phyloP scores from a whole-genome alignment of 2,113 vertebrate species.

The Eudyptes chrysolophus region DNA sequence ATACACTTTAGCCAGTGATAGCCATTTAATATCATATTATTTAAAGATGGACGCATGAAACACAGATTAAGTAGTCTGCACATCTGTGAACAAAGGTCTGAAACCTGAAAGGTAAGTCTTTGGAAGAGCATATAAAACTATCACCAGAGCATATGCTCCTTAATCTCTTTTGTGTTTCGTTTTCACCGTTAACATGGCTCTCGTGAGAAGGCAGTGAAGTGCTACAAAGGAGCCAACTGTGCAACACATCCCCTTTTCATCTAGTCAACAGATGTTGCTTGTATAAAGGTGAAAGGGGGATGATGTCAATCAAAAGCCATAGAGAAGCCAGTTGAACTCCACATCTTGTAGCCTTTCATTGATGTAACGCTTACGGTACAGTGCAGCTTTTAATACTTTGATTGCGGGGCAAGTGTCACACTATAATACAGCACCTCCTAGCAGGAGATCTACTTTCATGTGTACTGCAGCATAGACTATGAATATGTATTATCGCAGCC shows the following conservation, averaged over 20 bases:
- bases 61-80: background rate
- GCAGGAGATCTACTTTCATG: background rate
- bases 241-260: background rate
- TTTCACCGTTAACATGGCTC: background rate
- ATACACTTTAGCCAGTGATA: background rate
- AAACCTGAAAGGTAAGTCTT: background rate
- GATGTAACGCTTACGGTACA: background rate
- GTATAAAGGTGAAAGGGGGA: background rate
- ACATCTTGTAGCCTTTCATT: background rate
- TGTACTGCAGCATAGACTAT: background rate
- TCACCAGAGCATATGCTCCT: background rate
- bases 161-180: background rate
- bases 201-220: background rate
- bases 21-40: background rate
- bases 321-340: background rate
- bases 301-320: background rate
- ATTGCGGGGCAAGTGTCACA: background rate
- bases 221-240: background rate
- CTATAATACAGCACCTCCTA: background rate
- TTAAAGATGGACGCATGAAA: background rate
- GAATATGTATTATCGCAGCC: background rate
- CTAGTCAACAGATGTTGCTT: background rate
- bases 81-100: accelerated
- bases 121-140: background rate
- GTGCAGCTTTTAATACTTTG: background rate